phyloP scores from a whole-genome alignment of 2,797 vertebrate genomes.

The Chiloscyllium punctatum region DNA sequence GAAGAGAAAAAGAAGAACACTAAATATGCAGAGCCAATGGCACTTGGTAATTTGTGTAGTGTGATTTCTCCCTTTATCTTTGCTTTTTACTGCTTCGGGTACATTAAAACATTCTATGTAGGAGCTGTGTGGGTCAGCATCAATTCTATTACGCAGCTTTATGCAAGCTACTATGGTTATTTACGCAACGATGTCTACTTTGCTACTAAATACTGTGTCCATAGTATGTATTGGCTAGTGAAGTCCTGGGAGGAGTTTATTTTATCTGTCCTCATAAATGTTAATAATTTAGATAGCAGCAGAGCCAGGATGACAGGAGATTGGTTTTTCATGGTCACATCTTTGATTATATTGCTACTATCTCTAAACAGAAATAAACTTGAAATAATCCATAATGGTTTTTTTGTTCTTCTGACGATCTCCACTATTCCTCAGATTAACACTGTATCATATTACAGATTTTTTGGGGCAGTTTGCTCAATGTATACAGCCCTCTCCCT shows the following conservation, averaged over 20 bases:
- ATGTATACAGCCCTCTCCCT: slow-evolving; percentile 63
- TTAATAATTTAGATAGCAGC: slow-evolving; percentile 41
- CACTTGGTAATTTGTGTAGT: slow-evolving; percentile 74
- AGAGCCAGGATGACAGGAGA: slow-evolving; percentile 67
- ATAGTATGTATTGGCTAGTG: slow-evolving; percentile 74
- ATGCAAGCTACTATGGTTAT: slow-evolving; percentile 75
- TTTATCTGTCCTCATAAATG: slow-evolving; percentile 49
- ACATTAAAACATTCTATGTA: slow-evolving; percentile 63
- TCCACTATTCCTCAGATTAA: slow-evolving; percentile 73
- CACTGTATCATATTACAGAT: slow-evolving; percentile 52
- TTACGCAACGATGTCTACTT: slow-evolving; percentile 72
- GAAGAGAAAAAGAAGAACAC: slow-evolving; percentile 84
- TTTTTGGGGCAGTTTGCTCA: slow-evolving; percentile 68
- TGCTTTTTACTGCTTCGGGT: slow-evolving; percentile 75
- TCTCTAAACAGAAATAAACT: slow-evolving; percentile 68
- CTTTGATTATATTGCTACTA: slow-evolving; percentile 62
- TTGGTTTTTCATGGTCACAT: slow-evolving; percentile 74
- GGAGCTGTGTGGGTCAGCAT: slow-evolving; percentile 72
- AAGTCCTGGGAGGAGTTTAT: slow-evolving; percentile 79
- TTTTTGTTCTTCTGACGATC: slow-evolving; percentile 66
- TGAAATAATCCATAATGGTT: slow-evolving; percentile 68
- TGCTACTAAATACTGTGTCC: slow-evolving; percentile 72
- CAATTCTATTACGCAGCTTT: slow-evolving; percentile 64
- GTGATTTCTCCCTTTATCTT: slow-evolving; percentile 70
- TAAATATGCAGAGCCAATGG: slow-evolving; percentile 83